These are phyloP conservation scores for Remorina albescens DNA, from an alignment of 2,797 vertebrate species.

Conservation along the genomic window DNA sequence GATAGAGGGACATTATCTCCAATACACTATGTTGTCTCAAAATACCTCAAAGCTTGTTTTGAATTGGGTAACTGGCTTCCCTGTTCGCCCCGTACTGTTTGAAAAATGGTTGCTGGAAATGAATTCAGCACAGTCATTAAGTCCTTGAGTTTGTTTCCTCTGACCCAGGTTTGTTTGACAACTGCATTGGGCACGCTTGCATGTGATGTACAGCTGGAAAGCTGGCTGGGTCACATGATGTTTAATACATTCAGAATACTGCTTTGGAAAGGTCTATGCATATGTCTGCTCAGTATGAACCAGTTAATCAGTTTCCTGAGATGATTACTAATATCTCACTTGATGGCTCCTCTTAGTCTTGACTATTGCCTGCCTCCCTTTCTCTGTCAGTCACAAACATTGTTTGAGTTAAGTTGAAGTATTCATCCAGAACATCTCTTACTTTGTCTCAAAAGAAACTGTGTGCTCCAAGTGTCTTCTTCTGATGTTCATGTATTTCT, in stretches of 20 bases:
- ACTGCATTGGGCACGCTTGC: constrained; percentile 21
- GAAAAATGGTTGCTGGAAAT: constrained; percentile 49
- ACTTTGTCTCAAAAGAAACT: constrained; percentile 17
- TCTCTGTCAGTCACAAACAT: constrained; percentile 31
- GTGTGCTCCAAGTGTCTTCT: constrained; percentile 10
- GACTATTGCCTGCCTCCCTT: constrained; percentile 22
- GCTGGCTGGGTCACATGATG: not conserved
- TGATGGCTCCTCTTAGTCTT: not conserved
- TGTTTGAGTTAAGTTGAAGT: constrained; percentile 17
- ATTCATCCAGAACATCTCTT: constrained; percentile 20
- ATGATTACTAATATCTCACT: not conserved
- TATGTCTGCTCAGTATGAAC: constrained; percentile 9
- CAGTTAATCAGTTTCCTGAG: not conserved
- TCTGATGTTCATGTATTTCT: constrained; percentile 20
- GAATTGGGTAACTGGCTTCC: constrained; percentile 44
- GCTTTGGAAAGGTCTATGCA: not conserved
- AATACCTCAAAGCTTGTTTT: constrained; percentile 50
- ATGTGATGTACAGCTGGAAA: constrained; percentile 44
- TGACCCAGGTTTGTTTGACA: constrained; percentile 59
- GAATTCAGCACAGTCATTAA: constrained; percentile 46
- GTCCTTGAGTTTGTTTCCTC: constrained; percentile 40
- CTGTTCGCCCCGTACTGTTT: constrained; percentile 40
- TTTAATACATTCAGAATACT: constrained; percentile 5
- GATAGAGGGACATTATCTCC: constrained; percentile 44
- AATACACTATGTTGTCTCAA: constrained; percentile 46